phyloP scores from a whole-genome alignment of 2,888 invertebrate genomes.

The Drosophila villosipedis region DNA sequence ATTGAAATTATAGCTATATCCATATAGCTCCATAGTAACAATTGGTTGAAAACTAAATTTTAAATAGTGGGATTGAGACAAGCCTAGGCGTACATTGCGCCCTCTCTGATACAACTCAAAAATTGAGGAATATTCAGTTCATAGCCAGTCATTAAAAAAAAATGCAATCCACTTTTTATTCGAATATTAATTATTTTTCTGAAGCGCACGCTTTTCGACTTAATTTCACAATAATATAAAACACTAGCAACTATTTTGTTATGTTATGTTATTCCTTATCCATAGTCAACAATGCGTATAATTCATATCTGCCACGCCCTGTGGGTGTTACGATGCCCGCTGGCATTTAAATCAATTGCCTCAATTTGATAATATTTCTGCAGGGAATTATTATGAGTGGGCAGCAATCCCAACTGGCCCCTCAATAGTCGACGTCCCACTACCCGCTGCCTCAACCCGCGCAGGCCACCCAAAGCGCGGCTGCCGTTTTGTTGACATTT shows the following conservation, averaged over 20 bases:
- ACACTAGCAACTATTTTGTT: background rate
- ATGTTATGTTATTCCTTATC: background rate
- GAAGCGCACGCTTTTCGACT: too few relatives aligned
- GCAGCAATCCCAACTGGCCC: conserved; percentile 31
- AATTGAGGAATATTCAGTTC: background rate
- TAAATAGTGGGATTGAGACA: background rate
- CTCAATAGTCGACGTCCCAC: background rate
- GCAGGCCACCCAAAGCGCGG: conserved; percentile 23
- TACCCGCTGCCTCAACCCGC: background rate
- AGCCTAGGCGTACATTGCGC: background rate
- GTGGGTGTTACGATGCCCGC: conserved; percentile 50
- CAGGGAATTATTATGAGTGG: conserved; percentile 77
- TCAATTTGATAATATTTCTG: conserved; percentile 83
- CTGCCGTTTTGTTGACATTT: conserved; percentile 77
- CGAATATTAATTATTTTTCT: background rate
- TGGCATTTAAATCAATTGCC: conserved; percentile 80
- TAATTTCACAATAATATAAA: background rate
- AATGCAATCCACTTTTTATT: background rate
- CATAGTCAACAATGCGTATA: conserved; percentile 11
- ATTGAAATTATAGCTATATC: background rate
- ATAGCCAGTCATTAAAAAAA: background rate
- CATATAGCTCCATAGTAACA: background rate
- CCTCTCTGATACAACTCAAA: background rate
- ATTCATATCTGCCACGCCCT: conserved; percentile 16
- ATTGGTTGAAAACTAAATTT: background rate